Percentiles rank a stretch among this genome's conserved stretches.
Evolutionary conservation across 2,113 vertebrate genomes (phyloP).

Genomic region (Pipra filicauda): DNA sequence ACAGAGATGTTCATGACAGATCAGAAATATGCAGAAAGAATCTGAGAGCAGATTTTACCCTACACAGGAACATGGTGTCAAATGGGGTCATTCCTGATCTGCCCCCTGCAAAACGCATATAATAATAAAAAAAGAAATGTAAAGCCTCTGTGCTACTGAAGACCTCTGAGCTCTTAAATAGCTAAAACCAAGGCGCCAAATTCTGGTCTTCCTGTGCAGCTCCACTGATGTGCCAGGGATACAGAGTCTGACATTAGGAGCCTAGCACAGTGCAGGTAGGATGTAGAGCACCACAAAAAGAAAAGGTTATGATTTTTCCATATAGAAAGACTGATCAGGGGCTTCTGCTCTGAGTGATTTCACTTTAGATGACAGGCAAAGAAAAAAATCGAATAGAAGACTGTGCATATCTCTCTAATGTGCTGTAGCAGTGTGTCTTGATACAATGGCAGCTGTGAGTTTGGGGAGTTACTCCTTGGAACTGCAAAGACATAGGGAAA

Average conservation of each 20-base stretch:
- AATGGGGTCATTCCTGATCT: neutral
- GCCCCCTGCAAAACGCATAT: neutral
- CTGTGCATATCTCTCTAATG: accelerated
- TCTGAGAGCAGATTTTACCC: neutral
- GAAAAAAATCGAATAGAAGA: neutral
- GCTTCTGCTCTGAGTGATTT: neutral
- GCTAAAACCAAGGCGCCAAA: neutral
- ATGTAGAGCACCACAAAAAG: neutral
- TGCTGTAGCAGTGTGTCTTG: neutral
- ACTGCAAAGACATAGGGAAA: neutral
- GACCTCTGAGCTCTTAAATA: neutral
- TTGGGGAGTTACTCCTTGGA: neutral
- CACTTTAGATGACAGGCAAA: neutral
- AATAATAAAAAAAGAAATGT: neutral
- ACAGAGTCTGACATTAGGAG: neutral
- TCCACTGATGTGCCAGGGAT: neutral
- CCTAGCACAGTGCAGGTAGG: neutral
- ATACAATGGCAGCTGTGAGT: neutral
- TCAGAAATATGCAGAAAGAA: neutral
- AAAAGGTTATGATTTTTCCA: neutral
- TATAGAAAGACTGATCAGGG: neutral
- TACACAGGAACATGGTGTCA: neutral
- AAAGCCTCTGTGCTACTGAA: neutral
- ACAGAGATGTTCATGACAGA: neutral
- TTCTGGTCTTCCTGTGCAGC: neutral